Evolutionary conservation across 2,797 vertebrate species (phyloP).

Genomic region (Glossophaga mutica): DNA sequence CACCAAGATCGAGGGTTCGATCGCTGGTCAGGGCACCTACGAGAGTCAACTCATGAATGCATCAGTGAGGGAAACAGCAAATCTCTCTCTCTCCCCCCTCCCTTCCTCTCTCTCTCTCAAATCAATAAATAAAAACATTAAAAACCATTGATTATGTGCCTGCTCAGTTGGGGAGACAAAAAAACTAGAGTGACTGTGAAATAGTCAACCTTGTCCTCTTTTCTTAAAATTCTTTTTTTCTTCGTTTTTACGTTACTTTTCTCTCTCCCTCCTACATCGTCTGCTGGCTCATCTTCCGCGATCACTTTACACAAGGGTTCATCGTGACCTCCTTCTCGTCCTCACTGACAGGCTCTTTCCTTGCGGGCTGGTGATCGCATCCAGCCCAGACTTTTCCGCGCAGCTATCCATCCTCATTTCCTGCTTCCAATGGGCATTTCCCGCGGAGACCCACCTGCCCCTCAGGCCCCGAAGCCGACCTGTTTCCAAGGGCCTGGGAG

Average conservation of each 20-base stretch:
- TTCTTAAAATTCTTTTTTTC: not conserved
- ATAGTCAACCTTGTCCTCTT: not conserved
- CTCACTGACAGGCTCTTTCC: not conserved
- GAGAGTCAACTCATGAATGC: too few species aligned
- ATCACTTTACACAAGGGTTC: not conserved
- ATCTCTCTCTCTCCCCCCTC: too few species aligned
- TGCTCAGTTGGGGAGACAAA: not conserved
- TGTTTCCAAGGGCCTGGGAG: too few species aligned
- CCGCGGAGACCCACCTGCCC: not conserved
- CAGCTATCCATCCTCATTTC: not conserved
- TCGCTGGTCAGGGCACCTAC: too few species aligned
- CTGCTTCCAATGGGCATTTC: not conserved
- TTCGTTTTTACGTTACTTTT: not conserved
- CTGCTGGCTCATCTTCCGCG: not conserved
- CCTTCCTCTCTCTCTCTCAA: too few species aligned
- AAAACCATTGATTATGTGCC: not conserved
- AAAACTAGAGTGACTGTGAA: not conserved
- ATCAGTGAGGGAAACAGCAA: not conserved
- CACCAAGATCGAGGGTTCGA: too few species aligned
- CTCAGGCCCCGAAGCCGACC: not conserved
- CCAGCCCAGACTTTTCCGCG: not conserved
- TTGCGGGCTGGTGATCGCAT: not conserved
- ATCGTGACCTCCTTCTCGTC: not conserved
- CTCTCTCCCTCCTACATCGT: not conserved
- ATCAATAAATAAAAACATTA: not conserved